Evolutionary conservation across 1,140 invertebrate genomes (phyloP), one percentile per base, ranked within the genome.

Genomic region (Mya arenaria): DNA sequence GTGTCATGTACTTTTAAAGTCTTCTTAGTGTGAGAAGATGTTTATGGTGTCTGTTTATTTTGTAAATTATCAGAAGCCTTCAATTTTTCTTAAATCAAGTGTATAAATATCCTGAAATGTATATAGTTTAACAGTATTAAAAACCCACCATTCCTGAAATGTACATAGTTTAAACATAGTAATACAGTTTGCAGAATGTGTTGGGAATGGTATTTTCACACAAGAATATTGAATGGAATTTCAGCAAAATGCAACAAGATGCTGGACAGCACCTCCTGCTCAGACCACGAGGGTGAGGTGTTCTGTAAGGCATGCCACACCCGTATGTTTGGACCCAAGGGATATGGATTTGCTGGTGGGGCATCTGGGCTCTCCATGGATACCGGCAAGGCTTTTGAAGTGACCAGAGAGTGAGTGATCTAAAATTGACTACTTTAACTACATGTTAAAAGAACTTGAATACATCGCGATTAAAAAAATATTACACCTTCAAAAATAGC

Each of bases 291-390:
- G 92, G 96, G 96, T 71, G 97, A 98, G 90, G 97, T 99, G 88
- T 99, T 98, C 94, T 99, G 98, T 93, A 95, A 96, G 90, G 95
- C 96, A 78, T 99, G 98, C 93, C 98, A 99, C 93, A 96, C 95
- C 65, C 95, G 96, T 84, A 96, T 97, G 91, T 99, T 96, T 92
- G 98, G 98, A 58, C 97, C 98, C 13, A 98, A 97, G 91, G 98
- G 98, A 71, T 97, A 97, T 85, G 98, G 88, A 13, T 89, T 84
- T 89, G 99, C 98, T 88, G 97, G 97, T 92, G 86, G 86, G 8
- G 90, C 84, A 39, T 98, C 97, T 84, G 97, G 97, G 91, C 95
- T 99, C 86, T 98, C 96, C 92, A 99, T 98, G 97, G 98, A 91
- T 75, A 87, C 86, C 34, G 89, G 90, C 4, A 86, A 85, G 52